phyloP scores from a whole-genome alignment of 2,888 invertebrate genomes.

The Zaprionus obscuricornis region DNA sequence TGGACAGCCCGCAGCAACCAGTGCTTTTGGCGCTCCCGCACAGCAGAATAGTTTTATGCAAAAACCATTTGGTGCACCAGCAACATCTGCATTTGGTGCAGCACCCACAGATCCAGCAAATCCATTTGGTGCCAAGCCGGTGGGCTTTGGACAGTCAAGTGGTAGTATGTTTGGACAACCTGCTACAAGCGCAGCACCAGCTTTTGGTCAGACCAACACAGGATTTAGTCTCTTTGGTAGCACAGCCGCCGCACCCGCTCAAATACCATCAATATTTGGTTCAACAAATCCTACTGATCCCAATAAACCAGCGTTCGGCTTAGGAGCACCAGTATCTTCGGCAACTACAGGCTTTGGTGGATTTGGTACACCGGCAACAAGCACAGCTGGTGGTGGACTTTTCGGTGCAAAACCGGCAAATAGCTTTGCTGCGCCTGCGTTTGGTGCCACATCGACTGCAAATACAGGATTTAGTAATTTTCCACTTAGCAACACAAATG shows the following conservation, averaged over 20 bases:
- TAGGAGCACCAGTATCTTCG: conserved; percentile 69
- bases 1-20: conserved; percentile 83
- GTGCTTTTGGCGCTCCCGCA: conserved; percentile 85
- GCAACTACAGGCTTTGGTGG: conserved; percentile 82
- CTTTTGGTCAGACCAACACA: conserved; percentile 78
- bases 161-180: conserved; percentile 84
- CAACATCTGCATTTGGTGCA: conserved; percentile 81
- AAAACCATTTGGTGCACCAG: conserved; percentile 85
- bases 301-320: conserved; percentile 80
- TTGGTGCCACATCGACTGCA: conserved; percentile 79
- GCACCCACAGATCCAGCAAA: conserved; percentile 76
- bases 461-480: conserved; percentile 80
- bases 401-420: conserved; percentile 82
- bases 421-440: conserved; percentile 82
- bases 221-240: conserved; percentile 84
- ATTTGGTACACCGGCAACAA: conserved; percentile 80
- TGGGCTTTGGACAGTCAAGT: conserved; percentile 84
- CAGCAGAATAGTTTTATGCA: conserved; percentile 87
- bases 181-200: conserved; percentile 85
- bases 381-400: conserved; percentile 83
- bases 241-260: conserved; percentile 48
- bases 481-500: conserved; percentile 64
- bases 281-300: conserved; percentile 81
- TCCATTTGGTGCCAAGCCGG: conserved; percentile 81
- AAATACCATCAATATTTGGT: conserved; percentile 79